phyloP scores from a whole-genome alignment of 1,140 invertebrate species.

The Psix sp. region DNA sequence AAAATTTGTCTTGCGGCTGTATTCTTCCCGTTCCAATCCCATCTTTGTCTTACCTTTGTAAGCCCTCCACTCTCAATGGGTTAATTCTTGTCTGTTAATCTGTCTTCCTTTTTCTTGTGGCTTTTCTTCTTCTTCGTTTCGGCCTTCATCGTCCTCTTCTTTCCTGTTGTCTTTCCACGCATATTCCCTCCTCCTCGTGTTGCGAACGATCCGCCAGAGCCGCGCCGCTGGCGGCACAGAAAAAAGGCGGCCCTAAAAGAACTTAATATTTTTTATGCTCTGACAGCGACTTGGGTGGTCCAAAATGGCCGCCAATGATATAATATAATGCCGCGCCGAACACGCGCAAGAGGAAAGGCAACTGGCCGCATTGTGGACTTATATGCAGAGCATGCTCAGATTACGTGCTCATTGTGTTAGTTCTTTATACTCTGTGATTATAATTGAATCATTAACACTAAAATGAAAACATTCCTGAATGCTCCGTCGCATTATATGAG shows the following conservation, averaged over 20 bases:
- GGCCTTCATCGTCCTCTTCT: slow-evolving; percentile 39
- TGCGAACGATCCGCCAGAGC: slow-evolving; percentile 66
- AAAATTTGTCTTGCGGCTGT: slow-evolving; percentile 55
- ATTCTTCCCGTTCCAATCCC: slow-evolving; percentile 8
- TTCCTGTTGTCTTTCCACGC: slow-evolving; percentile 50
- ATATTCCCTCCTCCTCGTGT: slow-evolving; percentile 58
- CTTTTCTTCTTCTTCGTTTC: slow-evolving; percentile 29
- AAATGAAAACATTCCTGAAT: slow-evolving; percentile 46
- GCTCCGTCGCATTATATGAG: slow-evolving; percentile 35
- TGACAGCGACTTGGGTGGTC: slow-evolving; percentile 77
- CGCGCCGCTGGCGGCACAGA: slow-evolving; percentile 71
- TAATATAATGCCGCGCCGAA: slow-evolving; percentile 72
- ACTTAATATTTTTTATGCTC: slow-evolving; percentile 78
- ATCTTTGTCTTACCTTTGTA: slow-evolving; percentile 22
- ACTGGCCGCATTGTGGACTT: slow-evolving; percentile 25
- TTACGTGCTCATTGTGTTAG: slow-evolving; percentile 37
- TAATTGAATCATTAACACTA: slow-evolving; percentile 57
- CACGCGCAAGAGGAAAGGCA: slow-evolving; percentile 39
- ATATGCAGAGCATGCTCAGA: slow-evolving; percentile 41
- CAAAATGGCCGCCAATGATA: slow-evolving; percentile 78
- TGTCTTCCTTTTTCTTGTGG: slow-evolving; percentile 28
- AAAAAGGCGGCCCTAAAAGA: slow-evolving; percentile 78
- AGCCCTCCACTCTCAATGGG: slow-evolving; percentile 8
- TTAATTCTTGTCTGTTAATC: neutral
- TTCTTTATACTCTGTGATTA: slow-evolving; percentile 47